Base-by-base conservation (phyloP, 2,888 invertebrate genomes). In the Aspidiotus rigidus region DNA sequence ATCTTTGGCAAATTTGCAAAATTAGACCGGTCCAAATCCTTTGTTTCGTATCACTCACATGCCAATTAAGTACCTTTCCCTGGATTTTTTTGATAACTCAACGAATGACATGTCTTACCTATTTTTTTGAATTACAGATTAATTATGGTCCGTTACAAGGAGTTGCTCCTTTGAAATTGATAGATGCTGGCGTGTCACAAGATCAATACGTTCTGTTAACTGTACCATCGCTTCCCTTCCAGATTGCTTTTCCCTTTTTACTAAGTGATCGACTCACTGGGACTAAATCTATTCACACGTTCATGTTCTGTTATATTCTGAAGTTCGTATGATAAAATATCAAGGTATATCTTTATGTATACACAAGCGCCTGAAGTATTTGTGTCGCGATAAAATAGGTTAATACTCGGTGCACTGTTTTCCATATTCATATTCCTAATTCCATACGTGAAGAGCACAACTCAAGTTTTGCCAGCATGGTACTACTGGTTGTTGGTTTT, bases 91-190 rank as follows among this genome's bases (percentile, higher is more conserved):
- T 59, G 1, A 1, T 9, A 28, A 13, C 7, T 39, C 17, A 6
- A n/a, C 10, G n/a, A 49, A 11, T 6, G n/a, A 10, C 10, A 56
- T 15, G 9, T 10, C 10, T 59, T 13, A n/a, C 59, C 62, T 56
- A 53, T 69, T 71, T 73, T 79, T 81, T 62, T 28, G 5, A 28
- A 73, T 80, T 81, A 70, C 77, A 94, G 93, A 84, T 95, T 73
- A 93, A 94, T 2, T 99, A 97, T 80, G 89, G 94, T 49, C 94
- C 97, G 0, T 89, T 92, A 71, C 98, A 99, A 80, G 89, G 93
- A 40, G 91, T 97, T 0, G 93, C 97, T 16, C 89, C 92, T 2
- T 81, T 99, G 71, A 99, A 99, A 79, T 81, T 99, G 62, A 90
- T 97, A 0, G 98, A 97, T 79, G 89, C 89, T 39, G 99, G 99